phyloP scores from a whole-genome alignment of 2,888 invertebrate genomes.

The Leucoma salicis region DNA sequence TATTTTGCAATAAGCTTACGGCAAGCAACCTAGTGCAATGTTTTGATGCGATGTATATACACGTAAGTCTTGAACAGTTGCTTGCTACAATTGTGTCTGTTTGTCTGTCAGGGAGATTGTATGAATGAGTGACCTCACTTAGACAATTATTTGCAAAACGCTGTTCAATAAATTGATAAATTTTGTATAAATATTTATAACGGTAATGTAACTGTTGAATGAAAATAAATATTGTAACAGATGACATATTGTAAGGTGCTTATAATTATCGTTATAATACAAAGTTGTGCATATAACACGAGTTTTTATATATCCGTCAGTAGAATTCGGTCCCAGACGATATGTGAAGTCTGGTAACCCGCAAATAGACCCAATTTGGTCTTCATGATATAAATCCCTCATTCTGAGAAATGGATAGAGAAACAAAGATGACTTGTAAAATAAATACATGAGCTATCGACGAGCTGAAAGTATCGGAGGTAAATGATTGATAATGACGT shows the following conservation, averaged over 20 bases:
- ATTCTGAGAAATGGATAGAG: too few species aligned
- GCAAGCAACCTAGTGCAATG: slow-evolving; percentile 35
- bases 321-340: too few species aligned
- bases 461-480: too few species aligned
- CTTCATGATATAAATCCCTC: too few species aligned
- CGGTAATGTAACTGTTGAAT: slow-evolving; percentile 75
- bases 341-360: too few species aligned
- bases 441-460: too few species aligned
- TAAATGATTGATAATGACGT: too few species aligned
- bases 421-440: too few species aligned
- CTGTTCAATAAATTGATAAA: slow-evolving; percentile 70
- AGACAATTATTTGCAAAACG: slow-evolving; percentile 62
- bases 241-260: slow-evolving; percentile 81
- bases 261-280: slow-evolving; percentile 82
- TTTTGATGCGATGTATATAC: slow-evolving; percentile 26
- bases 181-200: slow-evolving; percentile 81
- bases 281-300: slow-evolving; percentile 76
- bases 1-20: slow-evolving; percentile 37
- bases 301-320: slow-evolving; percentile 34
- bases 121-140: slow-evolving; percentile 48
- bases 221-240: slow-evolving; percentile 75
- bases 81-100: slow-evolving; percentile 24
- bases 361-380: too few species aligned
- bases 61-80: slow-evolving; percentile 18
- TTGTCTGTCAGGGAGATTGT: slow-evolving; percentile 30